A percentile compares a stretch with the other conserved stretches of the same genome.
Evolutionary conservation across 1,140 invertebrate genomes (phyloP).

Genomic region (Zaprionus africanus): DNA sequence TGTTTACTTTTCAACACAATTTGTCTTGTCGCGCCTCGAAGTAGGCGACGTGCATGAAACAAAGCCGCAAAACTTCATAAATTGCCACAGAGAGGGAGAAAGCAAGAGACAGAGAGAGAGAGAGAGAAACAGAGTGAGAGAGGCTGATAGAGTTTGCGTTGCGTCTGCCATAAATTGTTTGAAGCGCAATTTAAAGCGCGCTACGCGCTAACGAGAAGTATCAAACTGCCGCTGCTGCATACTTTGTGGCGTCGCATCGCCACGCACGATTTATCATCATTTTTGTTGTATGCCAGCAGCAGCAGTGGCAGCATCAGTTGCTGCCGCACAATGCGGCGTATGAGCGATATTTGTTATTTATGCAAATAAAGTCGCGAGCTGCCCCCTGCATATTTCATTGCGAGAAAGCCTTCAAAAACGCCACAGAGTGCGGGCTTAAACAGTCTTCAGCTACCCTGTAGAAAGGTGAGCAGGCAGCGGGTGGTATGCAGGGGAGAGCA

Average conservation of each 20-base stretch:
- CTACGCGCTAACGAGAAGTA: constrained; percentile 2
- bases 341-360: constrained; percentile 81
- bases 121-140: not conserved
- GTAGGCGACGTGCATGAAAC: constrained; percentile 69
- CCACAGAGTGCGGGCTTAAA: constrained; percentile 7
- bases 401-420: constrained; percentile 13
- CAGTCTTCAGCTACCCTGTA: constrained; percentile 1
- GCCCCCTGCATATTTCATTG: constrained; percentile 38
- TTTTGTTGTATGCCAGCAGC: constrained; percentile 56
- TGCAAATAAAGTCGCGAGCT: constrained; percentile 66
- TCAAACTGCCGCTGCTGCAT: constrained; percentile 17
- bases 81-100: constrained; percentile 33
- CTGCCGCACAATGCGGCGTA: constrained; percentile 70
- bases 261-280: constrained; percentile 79
- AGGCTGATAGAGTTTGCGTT: not conserved
- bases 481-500: not conserved
- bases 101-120: not conserved
- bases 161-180: constrained; percentile 16
- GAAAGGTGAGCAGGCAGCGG: not conserved
- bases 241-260: constrained; percentile 50
- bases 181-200: constrained; percentile 18
- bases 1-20: constrained; percentile 79
- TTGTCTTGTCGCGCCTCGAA: constrained; percentile 72
- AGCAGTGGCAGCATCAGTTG: constrained; percentile 36
- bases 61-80: constrained; percentile 78